A percentile compares a stretch with the other conserved stretches of the same genome.
These are phyloP conservation scores for Urocitellus parryii DNA, from an alignment of 2,113 vertebrate genomes.

Conservation along the genomic window DNA sequence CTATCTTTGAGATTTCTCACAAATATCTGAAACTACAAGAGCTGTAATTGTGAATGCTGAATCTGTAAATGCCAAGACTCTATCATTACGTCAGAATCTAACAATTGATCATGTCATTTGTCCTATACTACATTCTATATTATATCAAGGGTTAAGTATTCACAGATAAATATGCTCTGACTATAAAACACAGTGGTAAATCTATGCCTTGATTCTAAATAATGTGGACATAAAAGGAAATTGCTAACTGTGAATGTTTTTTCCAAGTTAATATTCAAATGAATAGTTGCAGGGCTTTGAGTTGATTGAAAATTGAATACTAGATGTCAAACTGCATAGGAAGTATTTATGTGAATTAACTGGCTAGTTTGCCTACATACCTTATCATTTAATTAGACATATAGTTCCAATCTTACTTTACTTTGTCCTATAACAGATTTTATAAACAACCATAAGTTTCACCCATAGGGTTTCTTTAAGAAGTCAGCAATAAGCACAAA, in stretches of 20 bases:
- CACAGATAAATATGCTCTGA: neutral
- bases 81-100: neutral
- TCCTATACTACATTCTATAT: neutral
- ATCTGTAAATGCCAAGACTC: neutral
- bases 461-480: neutral
- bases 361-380: neutral
- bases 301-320: slow-evolving; percentile 25
- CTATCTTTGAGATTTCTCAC: neutral
- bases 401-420: neutral
- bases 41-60: neutral
- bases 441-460: neutral
- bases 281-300: neutral
- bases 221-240: neutral
- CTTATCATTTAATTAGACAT: slow-evolving; percentile 36
- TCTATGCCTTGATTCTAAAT: neutral
- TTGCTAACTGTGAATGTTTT: neutral
- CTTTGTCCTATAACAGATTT: slow-evolving; percentile 5
- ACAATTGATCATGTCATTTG: neutral
- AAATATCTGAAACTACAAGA: slow-evolving; percentile 26
- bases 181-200: slow-evolving; percentile 12
- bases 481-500: neutral
- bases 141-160: neutral
- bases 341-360: slow-evolving; percentile 15
- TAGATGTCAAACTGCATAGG: neutral
- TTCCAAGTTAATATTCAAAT: slow-evolving; percentile 33